phyloP scores from a whole-genome alignment of 2,113 vertebrate species.

The Sula dactylatra region DNA sequence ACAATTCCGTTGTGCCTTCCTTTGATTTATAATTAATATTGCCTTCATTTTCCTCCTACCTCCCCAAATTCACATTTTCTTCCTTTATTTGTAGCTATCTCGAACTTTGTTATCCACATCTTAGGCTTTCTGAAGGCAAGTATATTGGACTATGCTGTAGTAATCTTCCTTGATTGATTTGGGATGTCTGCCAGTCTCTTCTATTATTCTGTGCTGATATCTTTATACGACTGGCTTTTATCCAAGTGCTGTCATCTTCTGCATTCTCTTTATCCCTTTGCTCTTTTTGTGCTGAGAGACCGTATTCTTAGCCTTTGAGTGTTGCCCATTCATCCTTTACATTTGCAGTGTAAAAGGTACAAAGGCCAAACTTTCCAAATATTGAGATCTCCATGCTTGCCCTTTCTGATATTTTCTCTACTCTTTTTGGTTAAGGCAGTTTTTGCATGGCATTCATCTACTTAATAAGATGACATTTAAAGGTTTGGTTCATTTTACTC shows the following conservation, averaged over 20 bases:
- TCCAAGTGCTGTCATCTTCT: constrained; percentile 54
- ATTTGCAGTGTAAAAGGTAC: background rate
- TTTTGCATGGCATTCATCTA: background rate
- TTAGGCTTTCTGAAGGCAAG: constrained; percentile 51
- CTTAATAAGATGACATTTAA: constrained; percentile 3
- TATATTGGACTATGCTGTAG: constrained; percentile 43
- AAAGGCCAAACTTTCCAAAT: background rate
- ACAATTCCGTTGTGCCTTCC: background rate
- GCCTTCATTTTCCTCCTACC: background rate
- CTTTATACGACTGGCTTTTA: constrained; percentile 62
- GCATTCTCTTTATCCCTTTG: constrained; percentile 45
- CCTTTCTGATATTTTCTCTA: background rate
- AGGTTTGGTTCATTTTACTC: background rate
- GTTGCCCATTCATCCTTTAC: constrained; percentile 6
- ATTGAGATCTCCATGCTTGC: background rate
- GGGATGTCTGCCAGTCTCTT: constrained; percentile 69
- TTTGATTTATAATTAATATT: constrained; percentile 12
- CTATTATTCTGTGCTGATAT: constrained; percentile 56
- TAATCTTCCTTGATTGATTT: constrained; percentile 74
- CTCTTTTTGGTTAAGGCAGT: background rate
- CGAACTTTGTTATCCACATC: constrained; percentile 36
- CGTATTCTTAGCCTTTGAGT: background rate
- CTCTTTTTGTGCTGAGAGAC: constrained; percentile 51
- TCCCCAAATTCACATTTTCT: constrained; percentile 18
- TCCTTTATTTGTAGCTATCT: background rate